Evolutionary conservation across 2,888 invertebrate genomes (phyloP).

Genomic region (Cryptocheilus praepositus): DNA sequence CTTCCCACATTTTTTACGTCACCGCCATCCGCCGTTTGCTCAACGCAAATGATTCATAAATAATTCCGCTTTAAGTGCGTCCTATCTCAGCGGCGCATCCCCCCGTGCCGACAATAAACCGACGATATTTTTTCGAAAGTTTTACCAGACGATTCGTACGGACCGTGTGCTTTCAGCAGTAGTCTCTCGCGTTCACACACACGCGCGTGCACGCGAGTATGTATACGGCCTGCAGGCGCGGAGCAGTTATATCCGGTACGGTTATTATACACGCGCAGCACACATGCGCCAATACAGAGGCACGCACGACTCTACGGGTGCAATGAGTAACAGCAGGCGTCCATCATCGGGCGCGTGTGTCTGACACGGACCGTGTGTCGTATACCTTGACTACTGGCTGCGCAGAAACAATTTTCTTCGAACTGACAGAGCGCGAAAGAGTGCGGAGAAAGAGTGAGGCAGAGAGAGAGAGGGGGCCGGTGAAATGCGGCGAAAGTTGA

Average conservation of each 20-base stretch:
- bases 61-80: conserved; percentile 42
- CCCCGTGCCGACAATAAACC: neutral
- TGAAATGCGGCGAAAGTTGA: conserved; percentile 71
- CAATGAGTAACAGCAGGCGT: conserved; percentile 63
- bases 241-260: conserved; percentile 6
- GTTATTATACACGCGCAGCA: conserved; percentile 12
- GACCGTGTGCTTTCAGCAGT: neutral
- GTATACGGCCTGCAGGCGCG: conserved; percentile 9
- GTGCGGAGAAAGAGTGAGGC: neutral
- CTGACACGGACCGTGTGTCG: conserved; percentile 51
- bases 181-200: neutral
- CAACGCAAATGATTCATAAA: conserved; percentile 48
- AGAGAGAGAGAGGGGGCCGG: conserved; percentile 21
- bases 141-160: conserved; percentile 16
- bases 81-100: neutral
- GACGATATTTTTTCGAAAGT: conserved; percentile 16
- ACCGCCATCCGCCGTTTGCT: conserved; percentile 47
- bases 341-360: conserved; percentile 59
- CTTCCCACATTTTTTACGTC: conserved; percentile 45
- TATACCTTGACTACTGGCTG: conserved; percentile 38
- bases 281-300: conserved; percentile 12
- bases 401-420: conserved; percentile 63
- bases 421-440: conserved; percentile 16
- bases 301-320: conserved; percentile 1
- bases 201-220: conserved; percentile 10